Base-by-base conservation (phyloP, 2,113 vertebrate species). In the Pseudorasbora parva region DNA sequence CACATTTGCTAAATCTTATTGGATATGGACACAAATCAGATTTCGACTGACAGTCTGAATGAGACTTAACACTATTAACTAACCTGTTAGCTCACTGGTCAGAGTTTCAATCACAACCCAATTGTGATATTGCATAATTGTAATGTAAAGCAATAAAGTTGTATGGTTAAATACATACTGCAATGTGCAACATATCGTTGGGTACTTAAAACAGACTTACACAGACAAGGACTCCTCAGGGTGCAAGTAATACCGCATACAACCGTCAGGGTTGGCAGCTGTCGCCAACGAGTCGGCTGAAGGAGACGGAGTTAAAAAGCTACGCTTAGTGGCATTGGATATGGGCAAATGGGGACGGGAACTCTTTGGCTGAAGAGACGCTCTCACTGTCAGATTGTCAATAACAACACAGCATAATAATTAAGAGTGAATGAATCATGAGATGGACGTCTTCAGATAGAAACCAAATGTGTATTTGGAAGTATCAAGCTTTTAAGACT, bases 271-370 rank as follows among this genome's bases (percentile, higher is more conserved):
- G 9, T 83, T 92, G 6, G 88, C 86, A 5, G 89, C 23, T 0
- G 89, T 78, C 0, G 91, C 84, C 83, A 92, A 91, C 1, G 88
- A 17, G 15, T 97, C 96, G 0, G 94, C 93, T 0, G 93, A 93
- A 73, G 91, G 4, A 86, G 96, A 86, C 87, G 92, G 71, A 0
- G 94, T 94, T 93, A 97, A 89, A 90, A 98, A 97, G 72, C 95
- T 96, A 17, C 95, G 93, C 88, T 97, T 98, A 33, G 96, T 96
- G 43, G 95, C 94, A 0, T 94, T 97, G 88, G 97, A 97, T 78
- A 97, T 95, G 0, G 96, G 92, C 0, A 95, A 87, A 0, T 94
- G 95, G 0, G 95, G 91, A 2, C 95, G 93, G 54, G 94, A 94
- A 89, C 92, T 94, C 88, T 96, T 97, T 21, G 95, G 94, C 85